These are phyloP conservation scores for Wiebesia pumilae DNA, from an alignment of 1,140 invertebrate genomes.

Conservation along the genomic window DNA sequence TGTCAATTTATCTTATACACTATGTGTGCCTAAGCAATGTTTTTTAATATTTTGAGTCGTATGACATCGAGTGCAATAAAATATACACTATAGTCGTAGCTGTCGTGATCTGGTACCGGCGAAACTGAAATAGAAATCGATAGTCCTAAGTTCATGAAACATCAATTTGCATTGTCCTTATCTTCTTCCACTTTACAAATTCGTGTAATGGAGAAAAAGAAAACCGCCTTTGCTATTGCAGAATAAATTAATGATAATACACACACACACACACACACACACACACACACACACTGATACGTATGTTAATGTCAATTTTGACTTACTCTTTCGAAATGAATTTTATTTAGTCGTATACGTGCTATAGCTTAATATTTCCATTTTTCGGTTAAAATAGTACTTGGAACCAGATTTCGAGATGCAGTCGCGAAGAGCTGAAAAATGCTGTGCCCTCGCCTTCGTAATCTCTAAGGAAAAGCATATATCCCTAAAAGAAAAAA, in stretches of 20 bases:
- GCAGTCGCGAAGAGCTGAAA: not conserved
- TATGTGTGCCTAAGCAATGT: not conserved
- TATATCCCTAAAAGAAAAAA: not conserved
- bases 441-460: not conserved
- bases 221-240: not conserved
- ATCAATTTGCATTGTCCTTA: not conserved
- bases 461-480: conserved; percentile 10
- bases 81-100: not conserved
- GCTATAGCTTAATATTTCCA: too few relatives aligned
- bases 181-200: not conserved
- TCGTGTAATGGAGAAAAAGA: not conserved
- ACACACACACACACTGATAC: too few relatives aligned
- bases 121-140: not conserved
- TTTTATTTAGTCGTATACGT: too few relatives aligned
- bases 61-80: not conserved
- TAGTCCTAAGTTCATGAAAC: not conserved
- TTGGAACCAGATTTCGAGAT: not conserved
- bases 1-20: not conserved
- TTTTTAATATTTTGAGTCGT: not conserved
- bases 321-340: not conserved
- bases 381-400: not conserved
- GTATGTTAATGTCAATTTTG: not conserved
- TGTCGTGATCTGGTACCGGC: not conserved
- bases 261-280: too few relatives aligned
- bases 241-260: not conserved